phyloP scores from a whole-genome alignment of 2,113 vertebrate genomes.

The Eptesicus fuscus region DNA sequence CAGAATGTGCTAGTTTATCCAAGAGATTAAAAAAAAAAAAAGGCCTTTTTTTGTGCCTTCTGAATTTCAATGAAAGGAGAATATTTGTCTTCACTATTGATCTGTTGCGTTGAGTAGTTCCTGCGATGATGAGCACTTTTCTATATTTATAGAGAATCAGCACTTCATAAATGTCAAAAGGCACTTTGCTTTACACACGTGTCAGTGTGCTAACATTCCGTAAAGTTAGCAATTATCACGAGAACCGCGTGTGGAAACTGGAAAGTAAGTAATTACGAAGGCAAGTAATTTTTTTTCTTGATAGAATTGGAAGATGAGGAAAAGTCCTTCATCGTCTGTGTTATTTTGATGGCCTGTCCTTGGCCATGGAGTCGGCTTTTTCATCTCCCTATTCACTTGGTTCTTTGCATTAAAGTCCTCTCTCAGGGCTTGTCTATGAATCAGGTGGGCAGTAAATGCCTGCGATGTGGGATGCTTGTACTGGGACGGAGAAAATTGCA shows the following conservation, averaged over 20 bases:
- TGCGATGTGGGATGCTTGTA: not conserved
- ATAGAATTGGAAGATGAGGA: not conserved
- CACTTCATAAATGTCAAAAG: conserved; percentile 73
- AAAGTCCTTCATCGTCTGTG: not conserved
- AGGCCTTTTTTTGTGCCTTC: conserved; percentile 18
- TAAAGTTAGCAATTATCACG: conserved; percentile 52
- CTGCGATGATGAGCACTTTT: conserved; percentile 57
- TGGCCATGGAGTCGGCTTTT: not conserved
- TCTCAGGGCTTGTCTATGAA: not conserved
- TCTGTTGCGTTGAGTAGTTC: conserved; percentile 44
- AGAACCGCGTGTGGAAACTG: conserved; percentile 29
- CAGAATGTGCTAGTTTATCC: conserved; percentile 62
- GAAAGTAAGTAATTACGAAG: conserved; percentile 54
- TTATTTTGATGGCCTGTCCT: not conserved
- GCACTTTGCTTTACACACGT: conserved; percentile 63
- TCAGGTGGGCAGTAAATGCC: not conserved
- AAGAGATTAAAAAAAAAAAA: conserved; percentile 61
- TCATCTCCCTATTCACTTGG: not conserved
- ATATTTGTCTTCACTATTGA: conserved; percentile 61
- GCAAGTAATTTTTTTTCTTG: not conserved
- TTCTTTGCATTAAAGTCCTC: conserved; percentile 3
- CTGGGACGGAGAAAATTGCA: not conserved
- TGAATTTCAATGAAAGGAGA: conserved; percentile 69
- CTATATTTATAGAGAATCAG: conserved; percentile 69
- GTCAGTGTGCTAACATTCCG: conserved; percentile 43